A percentile compares a stretch with the other conserved stretches of the same genome.
Evolutionary conservation across 2,888 invertebrate genomes (phyloP).

Genomic region (Himalopsyche anomala): DNA sequence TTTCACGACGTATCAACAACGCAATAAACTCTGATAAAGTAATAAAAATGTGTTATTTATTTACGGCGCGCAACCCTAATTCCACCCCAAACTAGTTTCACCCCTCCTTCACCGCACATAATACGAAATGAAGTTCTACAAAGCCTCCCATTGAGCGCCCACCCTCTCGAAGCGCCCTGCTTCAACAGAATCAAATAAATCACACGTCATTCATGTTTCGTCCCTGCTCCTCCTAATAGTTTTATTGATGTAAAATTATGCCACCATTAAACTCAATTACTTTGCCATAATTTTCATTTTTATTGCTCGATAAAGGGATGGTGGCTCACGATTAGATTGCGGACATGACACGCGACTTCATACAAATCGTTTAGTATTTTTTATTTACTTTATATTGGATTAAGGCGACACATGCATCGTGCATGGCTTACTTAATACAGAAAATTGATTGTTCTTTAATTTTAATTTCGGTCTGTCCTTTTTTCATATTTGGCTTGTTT

Average conservation of each 20-base stretch:
- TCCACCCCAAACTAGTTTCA: slow-evolving; percentile 44
- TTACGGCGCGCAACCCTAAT: slow-evolving; percentile 26
- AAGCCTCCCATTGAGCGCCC: slow-evolving; percentile 30
- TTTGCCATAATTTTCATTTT: slow-evolving; percentile 64
- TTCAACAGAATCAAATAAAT: slow-evolving; percentile 59
- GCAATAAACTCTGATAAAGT: slow-evolving; percentile 38
- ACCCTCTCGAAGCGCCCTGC: slow-evolving; percentile 36
- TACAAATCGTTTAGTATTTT: neutral
- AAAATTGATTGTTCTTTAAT: too few relatives aligned
- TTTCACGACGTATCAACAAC: slow-evolving; percentile 16
- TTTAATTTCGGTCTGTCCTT: too few relatives aligned
- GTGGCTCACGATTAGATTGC: slow-evolving; percentile 41
- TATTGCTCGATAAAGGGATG: slow-evolving; percentile 56
- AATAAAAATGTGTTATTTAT: slow-evolving; percentile 38
- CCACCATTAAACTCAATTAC: slow-evolving; percentile 63
- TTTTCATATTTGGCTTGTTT: too few relatives aligned
- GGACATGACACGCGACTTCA: slow-evolving; percentile 39
- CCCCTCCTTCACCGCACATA: slow-evolving; percentile 29
- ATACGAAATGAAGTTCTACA: slow-evolving; percentile 47
- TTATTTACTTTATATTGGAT: neutral
- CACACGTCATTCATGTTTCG: slow-evolving; percentile 57
- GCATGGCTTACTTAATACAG: too few relatives aligned
- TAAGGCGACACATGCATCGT: too few relatives aligned
- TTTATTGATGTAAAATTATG: slow-evolving; percentile 65
- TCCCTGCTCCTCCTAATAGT: slow-evolving; percentile 60